These are phyloP conservation scores for Drosophila tristis DNA, from an alignment of 1,140 invertebrate species.

Conservation along the genomic window DNA sequence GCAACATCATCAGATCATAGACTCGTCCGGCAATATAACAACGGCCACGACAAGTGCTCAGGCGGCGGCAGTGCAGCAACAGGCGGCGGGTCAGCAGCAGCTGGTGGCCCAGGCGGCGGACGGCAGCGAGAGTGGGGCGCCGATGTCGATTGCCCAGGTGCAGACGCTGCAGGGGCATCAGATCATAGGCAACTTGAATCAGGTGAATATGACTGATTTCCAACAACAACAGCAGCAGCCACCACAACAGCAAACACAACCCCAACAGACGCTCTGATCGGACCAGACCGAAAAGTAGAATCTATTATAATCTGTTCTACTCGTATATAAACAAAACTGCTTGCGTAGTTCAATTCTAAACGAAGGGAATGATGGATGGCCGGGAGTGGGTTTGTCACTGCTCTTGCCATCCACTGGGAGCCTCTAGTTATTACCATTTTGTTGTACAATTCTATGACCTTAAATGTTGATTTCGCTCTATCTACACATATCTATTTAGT, in stretches of 20 bases:
- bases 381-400: neutral
- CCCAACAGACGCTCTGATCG: slow-evolving; percentile 74
- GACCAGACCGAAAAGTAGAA: slow-evolving; percentile 43
- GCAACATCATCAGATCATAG: slow-evolving; percentile 78
- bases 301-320: slow-evolving; percentile 14
- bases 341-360: slow-evolving; percentile 46
- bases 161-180: slow-evolving; percentile 84
- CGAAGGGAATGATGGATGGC: slow-evolving; percentile 2
- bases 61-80: slow-evolving; percentile 71
- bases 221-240: slow-evolving; percentile 65
- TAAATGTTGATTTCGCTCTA: slow-evolving; percentile 51
- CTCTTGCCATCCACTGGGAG: neutral
- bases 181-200: slow-evolving; percentile 83
- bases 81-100: slow-evolving; percentile 64
- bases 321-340: slow-evolving; percentile 10
- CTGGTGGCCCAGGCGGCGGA: slow-evolving; percentile 78
- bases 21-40: slow-evolving; percentile 71
- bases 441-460: slow-evolving; percentile 51
- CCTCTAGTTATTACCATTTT: slow-evolving; percentile 60
- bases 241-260: slow-evolving; percentile 61
- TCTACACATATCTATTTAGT: slow-evolving; percentile 39
- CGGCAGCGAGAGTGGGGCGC: slow-evolving; percentile 77
- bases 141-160: slow-evolving; percentile 82
- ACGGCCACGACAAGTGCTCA: slow-evolving; percentile 73
- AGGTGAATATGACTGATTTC: slow-evolving; percentile 84